Conservation (phyloP, 2,888 invertebrate species). For the Chelonus formosanus region DNA sequence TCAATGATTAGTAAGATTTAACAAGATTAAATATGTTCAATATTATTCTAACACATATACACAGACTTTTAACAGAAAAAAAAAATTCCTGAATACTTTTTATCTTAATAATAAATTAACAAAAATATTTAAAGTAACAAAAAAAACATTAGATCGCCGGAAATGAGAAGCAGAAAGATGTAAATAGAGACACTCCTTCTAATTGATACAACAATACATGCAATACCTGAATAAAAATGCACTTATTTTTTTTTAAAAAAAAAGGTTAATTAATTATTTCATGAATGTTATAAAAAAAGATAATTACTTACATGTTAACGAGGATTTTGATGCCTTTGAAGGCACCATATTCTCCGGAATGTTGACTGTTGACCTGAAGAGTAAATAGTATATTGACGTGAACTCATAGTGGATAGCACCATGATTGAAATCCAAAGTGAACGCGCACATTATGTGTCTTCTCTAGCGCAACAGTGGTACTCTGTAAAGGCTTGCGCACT, state of each 20-base stretch:
- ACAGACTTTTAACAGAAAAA: too few relatives aligned
- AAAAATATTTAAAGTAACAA: background rate
- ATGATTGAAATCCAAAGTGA: conserved; percentile 43
- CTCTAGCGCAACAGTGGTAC: background rate
- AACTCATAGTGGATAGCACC: conserved; percentile 52
- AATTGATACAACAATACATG: background rate
- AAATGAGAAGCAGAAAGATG: conserved; percentile 8
- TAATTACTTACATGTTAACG: conserved; percentile 46
- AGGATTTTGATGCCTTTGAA: conserved; percentile 36
- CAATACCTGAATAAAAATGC: background rate
- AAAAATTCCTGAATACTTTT: background rate
- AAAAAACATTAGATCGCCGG: conserved; percentile 1
- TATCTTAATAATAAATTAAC: too few relatives aligned
- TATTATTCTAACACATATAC: too few relatives aligned
- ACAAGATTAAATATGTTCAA: too few relatives aligned
- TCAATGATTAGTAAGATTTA: too few relatives aligned
- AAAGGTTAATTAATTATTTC: background rate
- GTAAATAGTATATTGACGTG: conserved; percentile 47
- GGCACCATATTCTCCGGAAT: conserved; percentile 41
- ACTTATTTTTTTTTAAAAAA: background rate
- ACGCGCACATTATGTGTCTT: conserved; percentile 30
- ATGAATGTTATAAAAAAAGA: background rate
- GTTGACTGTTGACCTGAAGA: conserved; percentile 39
- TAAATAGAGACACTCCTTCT: conserved; percentile 18
- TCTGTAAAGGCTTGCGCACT: conserved; percentile 37